Evolutionary conservation across 64 coral and sea anemone species (phyloP).

Genomic region (Pocillopora damicornis): DNA sequence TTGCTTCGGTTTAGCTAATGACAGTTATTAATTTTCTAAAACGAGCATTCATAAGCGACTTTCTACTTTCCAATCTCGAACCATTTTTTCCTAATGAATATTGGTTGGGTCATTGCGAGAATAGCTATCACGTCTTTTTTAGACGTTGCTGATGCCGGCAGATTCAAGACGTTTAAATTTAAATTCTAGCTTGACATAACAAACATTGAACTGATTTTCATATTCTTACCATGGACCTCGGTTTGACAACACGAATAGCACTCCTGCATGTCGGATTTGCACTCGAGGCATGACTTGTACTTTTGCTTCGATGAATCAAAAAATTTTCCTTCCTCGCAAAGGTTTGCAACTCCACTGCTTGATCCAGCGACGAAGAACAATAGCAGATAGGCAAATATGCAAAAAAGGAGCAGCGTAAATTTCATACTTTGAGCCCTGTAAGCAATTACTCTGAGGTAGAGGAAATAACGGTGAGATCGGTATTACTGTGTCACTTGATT

Average conservation of each 20-base stretch:
- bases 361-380: neutral
- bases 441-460: neutral
- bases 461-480: neutral
- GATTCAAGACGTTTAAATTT: neutral
- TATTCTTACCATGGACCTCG: neutral
- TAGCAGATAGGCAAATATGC: neutral
- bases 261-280: conserved; percentile 12
- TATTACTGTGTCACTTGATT: neutral
- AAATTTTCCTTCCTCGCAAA: conserved; percentile 40
- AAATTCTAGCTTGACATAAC: neutral
- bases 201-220: neutral
- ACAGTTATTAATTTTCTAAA: too few relatives aligned
- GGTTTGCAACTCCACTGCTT: neutral
- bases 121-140: too few relatives aligned
- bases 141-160: too few relatives aligned
- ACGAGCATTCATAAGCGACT: too few relatives aligned
- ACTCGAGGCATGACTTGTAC: conserved; percentile 41
- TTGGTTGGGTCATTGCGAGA: too few relatives aligned
- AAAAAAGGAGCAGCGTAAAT: neutral
- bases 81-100: too few relatives aligned
- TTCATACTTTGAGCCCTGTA: neutral
- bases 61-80: too few relatives aligned
- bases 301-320: conserved; percentile 32
- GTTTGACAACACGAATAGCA: conserved; percentile 35
- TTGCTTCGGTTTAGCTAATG: neutral